Evolutionary conservation across 1,140 invertebrate genomes (phyloP), one percentile per base, ranked within the genome.

Genomic region (Eriosoma lanigerum): DNA sequence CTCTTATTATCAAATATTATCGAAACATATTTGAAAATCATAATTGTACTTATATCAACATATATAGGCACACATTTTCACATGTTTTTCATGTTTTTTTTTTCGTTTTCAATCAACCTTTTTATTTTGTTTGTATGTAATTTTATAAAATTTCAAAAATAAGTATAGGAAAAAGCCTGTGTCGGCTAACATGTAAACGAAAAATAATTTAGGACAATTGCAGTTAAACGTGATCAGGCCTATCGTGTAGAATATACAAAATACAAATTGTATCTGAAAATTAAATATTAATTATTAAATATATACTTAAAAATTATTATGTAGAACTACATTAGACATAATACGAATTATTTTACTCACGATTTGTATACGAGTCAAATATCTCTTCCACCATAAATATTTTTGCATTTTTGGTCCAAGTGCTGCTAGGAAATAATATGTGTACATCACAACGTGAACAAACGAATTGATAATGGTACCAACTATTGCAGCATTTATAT

Each of bases 351-450:
- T 50, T 66, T 19, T 50, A 66, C 70, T 80, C 86, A 91, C 91
- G 87, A 94, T 85, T 85, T 94, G 93, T 56, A 93, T 88, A 83
- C 87, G 87, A 0, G 93, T 94, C 86, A 94, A 89, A 85, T 94
- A 93, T 84, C 91, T 93, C 84, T 94, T 94, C 92, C 92, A 94
- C 92, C 92, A 93, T 3, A 93, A 85, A 82, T 91, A 92, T 82
- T 91, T 91, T 83, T 88, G 90, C 81, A 91, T 89, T 26, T 87
- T 83, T 6, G 92, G 91, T 17, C 92, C 91, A 70, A 93, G 84
- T 0, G 92, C 91, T 0, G 92, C 87, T 46, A 93, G 86, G 29
- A 92, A 85, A 84, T 94, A 94, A 84, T 94, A 94, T 13, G 87
- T 85, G 84, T 94, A 93, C 92, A 94, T 93, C 9, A 92, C 83